phyloP scores from a whole-genome alignment of 2,797 vertebrate genomes.

The Moxostoma hubbsi region DNA sequence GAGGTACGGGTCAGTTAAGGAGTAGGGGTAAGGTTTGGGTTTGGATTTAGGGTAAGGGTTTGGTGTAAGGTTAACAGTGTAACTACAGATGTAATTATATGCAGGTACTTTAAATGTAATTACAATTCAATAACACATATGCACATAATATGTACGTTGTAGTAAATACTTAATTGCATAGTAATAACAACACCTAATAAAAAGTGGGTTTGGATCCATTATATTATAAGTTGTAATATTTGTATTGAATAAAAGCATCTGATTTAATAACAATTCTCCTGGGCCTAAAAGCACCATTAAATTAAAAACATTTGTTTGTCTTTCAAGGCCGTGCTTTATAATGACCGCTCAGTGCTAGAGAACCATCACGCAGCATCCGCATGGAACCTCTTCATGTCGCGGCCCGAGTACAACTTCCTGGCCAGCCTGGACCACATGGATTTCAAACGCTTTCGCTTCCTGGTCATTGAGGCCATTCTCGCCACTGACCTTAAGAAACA shows the following conservation, averaged over 20 bases:
- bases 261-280: background rate
- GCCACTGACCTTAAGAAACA: constrained; percentile 99
- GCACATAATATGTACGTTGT: too few relatives aligned
- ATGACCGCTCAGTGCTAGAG: constrained; percentile 96
- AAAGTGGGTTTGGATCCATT: too few relatives aligned
- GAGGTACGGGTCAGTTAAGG: too few relatives aligned
- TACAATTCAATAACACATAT: too few relatives aligned
- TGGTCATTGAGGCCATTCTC: constrained; percentile 97
- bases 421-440: constrained; percentile 93
- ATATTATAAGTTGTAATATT: too few relatives aligned
- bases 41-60: too few relatives aligned
- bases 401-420: constrained; percentile 95
- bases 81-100: too few relatives aligned
- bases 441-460: constrained; percentile 97
- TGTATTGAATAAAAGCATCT: background rate
- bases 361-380: constrained; percentile 97
- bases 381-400: constrained; percentile 97
- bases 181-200: too few relatives aligned
- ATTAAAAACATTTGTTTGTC: background rate
- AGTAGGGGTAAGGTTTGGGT: too few relatives aligned
- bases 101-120: too few relatives aligned
- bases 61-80: too few relatives aligned
- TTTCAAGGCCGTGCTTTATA: constrained; percentile 92
- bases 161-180: too few relatives aligned
- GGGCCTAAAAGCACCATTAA: background rate